phyloP scores from a whole-genome alignment of 2,888 invertebrate species.

The Hyposoter didymator region DNA sequence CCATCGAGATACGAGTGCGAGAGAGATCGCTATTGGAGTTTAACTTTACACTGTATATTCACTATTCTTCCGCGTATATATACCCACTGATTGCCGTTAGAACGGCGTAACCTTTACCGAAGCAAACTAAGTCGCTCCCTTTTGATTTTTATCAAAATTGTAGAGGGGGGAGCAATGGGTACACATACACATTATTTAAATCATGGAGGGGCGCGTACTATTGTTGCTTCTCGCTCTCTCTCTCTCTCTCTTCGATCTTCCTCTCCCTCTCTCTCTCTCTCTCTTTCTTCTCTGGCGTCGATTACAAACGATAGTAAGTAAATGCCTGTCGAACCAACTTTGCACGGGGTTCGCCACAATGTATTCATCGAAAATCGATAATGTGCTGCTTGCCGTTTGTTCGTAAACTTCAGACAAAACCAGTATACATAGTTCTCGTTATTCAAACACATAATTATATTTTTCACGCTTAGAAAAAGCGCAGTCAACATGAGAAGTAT shows the following conservation, averaged over 20 bases:
- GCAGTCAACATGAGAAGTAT: no score
- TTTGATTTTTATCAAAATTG: constrained; percentile 1
- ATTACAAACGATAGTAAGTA: constrained; percentile 63
- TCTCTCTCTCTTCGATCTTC: background rate
- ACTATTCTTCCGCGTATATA: constrained; percentile 21
- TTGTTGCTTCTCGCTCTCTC: constrained; percentile 27
- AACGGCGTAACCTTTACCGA: constrained; percentile 38
- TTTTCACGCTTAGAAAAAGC: background rate
- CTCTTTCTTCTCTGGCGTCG: constrained; percentile 53
- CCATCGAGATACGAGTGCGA: constrained; percentile 67
- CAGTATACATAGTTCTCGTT: constrained; percentile 14
- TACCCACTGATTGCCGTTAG: constrained; percentile 30
- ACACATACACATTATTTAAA: constrained; percentile 31
- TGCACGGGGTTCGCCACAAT: constrained; percentile 59
- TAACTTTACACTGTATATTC: constrained; percentile 42
- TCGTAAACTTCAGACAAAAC: constrained; percentile 14
- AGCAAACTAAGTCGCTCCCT: background rate
- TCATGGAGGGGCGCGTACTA: constrained; percentile 52
- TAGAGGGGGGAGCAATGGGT: background rate
- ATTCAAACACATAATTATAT: background rate
- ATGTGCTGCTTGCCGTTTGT: constrained; percentile 25
- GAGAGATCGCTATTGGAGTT: constrained; percentile 40
- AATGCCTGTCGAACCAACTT: constrained; percentile 61
- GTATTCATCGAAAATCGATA: constrained; percentile 64
- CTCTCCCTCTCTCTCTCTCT: constrained; percentile 35